A percentile compares a stretch with the other conserved stretches of the same genome.
phyloP scores from a whole-genome alignment of 1,140 invertebrate genomes.

The Arctopsyche grandis region DNA sequence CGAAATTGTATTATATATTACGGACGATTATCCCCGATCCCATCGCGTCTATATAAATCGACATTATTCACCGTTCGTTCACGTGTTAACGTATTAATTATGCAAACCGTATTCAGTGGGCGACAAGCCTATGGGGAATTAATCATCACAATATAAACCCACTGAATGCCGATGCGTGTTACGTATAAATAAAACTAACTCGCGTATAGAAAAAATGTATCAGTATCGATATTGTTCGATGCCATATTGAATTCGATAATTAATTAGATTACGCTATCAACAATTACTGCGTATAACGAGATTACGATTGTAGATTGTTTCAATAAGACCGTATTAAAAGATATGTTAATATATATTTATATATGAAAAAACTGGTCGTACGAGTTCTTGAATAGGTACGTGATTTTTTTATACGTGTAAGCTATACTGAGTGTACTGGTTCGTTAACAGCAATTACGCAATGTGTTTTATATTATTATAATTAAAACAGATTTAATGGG shows the following conservation, averaged over 20 bases:
- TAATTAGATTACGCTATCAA: conserved; percentile 38
- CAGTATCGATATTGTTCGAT: background rate
- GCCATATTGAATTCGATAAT: background rate
- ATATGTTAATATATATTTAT: background rate
- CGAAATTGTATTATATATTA: background rate
- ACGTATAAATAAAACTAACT: background rate
- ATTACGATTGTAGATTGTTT: conserved; percentile 37
- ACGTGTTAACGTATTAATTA: conserved; percentile 43
- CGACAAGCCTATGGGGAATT: conserved; percentile 34
- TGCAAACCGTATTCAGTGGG: conserved; percentile 21
- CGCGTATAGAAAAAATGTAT: no score
- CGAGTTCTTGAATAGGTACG: background rate
- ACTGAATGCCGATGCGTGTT: background rate
- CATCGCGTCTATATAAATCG: conserved; percentile 15
- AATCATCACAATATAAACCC: conserved; percentile 26
- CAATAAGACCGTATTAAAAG: conserved; percentile 36
- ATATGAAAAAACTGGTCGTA: conserved; percentile 27
- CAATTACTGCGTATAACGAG: conserved; percentile 20
- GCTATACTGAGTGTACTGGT: background rate
- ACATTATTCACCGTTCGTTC: conserved; percentile 24
- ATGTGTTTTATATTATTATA: background rate
- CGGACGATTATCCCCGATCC: conserved; percentile 13
- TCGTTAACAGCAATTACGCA: conserved; percentile 13
- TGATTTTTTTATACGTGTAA: background rate
- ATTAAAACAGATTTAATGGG: background rate